Evolutionary conservation across 2,888 invertebrate genomes (phyloP).

Genomic region (Drosophila borealis): DNA sequence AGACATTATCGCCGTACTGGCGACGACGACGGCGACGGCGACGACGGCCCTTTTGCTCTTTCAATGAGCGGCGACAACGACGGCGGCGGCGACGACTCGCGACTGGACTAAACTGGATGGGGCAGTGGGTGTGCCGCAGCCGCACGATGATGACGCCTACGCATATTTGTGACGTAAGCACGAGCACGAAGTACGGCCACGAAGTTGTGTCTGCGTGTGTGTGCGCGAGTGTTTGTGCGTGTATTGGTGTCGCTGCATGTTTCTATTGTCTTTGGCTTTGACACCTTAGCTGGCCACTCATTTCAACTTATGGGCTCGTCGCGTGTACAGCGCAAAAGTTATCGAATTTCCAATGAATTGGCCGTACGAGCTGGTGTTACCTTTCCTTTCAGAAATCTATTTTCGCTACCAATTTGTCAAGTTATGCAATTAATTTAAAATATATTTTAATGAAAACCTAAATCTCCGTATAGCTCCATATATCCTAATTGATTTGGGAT

Average conservation of each 20-base stretch:
- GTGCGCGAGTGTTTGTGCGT: constrained; percentile 2
- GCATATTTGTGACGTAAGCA: constrained; percentile 85
- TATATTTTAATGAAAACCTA: not conserved
- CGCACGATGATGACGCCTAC: constrained; percentile 85
- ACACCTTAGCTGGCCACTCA: constrained; percentile 66
- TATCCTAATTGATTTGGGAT: too few species aligned
- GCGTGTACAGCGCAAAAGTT: constrained; percentile 38
- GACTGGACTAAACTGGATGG: constrained; percentile 25
- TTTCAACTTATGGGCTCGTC: constrained; percentile 68
- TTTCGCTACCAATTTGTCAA: not conserved
- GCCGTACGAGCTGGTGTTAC: not conserved
- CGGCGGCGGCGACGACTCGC: constrained; percentile 11
- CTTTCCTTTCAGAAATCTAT: constrained; percentile 1
- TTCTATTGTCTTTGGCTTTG: constrained; percentile 67
- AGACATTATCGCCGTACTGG: constrained; percentile 59
- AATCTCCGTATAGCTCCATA: too few species aligned
- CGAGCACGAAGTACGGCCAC: constrained; percentile 44
- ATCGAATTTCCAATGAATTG: constrained; percentile 7
- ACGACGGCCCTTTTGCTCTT: constrained; percentile 41
- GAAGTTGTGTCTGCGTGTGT: constrained; percentile 30
- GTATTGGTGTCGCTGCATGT: constrained; percentile 36
- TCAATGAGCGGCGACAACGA: constrained; percentile 30
- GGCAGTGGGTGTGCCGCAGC: constrained; percentile 83
- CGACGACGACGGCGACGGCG: constrained; percentile 43
- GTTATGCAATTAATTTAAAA: constrained; percentile 15